Percentiles rank a stretch among this genome's conserved stretches.
These are phyloP conservation scores for Chlorospingus semifuscus DNA, from an alignment of 2,797 vertebrate genomes.

Conservation along the genomic window DNA sequence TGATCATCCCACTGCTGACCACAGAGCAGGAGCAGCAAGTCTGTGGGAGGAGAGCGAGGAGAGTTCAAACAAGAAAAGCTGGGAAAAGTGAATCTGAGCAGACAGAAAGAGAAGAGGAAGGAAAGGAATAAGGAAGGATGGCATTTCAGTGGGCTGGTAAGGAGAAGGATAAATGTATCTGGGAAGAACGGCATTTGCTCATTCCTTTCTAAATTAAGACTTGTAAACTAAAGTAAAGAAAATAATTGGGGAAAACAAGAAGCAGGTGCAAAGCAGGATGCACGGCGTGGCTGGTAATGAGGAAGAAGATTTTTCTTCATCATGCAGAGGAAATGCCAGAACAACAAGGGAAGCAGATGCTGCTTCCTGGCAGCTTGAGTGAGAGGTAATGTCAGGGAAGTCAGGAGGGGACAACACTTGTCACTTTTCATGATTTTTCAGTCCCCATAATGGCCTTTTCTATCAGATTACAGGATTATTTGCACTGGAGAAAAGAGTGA, in stretches of 20 bases:
- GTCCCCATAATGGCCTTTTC: neutral
- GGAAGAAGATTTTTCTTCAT: conserved; percentile 47
- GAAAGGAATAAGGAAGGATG: neutral
- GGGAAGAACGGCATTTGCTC: neutral
- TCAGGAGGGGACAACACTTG: neutral
- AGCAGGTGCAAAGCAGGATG: conserved; percentile 42
- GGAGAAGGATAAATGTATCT: neutral
- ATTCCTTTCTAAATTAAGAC: conserved; percentile 9
- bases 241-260: neutral
- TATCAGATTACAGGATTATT: neutral
- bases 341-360: conserved; percentile 45
- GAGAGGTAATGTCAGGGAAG: conserved; percentile 44
- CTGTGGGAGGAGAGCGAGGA: neutral
- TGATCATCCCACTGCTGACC: neutral
- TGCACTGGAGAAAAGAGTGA: neutral
- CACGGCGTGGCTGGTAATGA: neutral
- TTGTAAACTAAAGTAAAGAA: conserved; percentile 9
- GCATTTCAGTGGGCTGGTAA: neutral
- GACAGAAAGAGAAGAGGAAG: neutral
- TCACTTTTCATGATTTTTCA: neutral
- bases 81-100: neutral
- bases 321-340: neutral
- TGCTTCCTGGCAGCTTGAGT: conserved; percentile 36
- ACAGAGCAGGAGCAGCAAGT: neutral
- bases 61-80: neutral